Evolutionary conservation across 2,113 vertebrate species (phyloP).

Genomic region (Phrynosoma platyrhinos): DNA sequence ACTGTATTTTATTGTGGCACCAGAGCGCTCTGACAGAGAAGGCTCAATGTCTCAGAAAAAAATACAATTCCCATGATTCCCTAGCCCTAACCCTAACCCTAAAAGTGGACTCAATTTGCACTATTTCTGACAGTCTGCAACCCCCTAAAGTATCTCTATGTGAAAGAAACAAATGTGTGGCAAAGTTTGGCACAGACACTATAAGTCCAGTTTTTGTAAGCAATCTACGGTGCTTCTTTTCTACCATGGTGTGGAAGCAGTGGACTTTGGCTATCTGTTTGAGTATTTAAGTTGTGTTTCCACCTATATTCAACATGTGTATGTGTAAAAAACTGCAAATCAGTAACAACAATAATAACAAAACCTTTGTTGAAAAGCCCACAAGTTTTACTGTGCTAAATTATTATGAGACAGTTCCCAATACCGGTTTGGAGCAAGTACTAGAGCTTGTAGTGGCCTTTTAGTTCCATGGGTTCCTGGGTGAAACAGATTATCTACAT

Average conservation of each 20-base stretch:
- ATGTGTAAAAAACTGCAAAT: background rate
- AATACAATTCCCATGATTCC: too few relatives aligned
- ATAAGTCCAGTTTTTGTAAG: too few relatives aligned
- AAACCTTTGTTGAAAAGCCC: background rate
- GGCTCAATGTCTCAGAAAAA: too few relatives aligned
- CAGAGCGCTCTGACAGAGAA: too few relatives aligned
- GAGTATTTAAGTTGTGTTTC: background rate
- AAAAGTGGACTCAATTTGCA: too few relatives aligned
- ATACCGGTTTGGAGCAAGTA: background rate
- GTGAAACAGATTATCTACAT: background rate
- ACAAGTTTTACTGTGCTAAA: background rate
- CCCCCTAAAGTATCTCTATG: background rate
- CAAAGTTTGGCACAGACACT: background rate
- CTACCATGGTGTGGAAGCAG: background rate
- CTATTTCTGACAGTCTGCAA: too few relatives aligned
- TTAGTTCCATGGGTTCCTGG: background rate
- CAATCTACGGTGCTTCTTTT: background rate
- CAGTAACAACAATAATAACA: background rate
- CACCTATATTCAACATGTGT: background rate
- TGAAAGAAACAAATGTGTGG: background rate
- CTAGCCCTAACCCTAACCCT: too few relatives aligned
- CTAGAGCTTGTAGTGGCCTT: background rate
- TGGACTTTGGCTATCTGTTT: background rate
- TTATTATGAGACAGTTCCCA: background rate
- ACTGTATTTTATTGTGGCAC: too few relatives aligned